phyloP scores from a whole-genome alignment of 2,113 vertebrate genomes.

The Anas platyrhynchos region DNA sequence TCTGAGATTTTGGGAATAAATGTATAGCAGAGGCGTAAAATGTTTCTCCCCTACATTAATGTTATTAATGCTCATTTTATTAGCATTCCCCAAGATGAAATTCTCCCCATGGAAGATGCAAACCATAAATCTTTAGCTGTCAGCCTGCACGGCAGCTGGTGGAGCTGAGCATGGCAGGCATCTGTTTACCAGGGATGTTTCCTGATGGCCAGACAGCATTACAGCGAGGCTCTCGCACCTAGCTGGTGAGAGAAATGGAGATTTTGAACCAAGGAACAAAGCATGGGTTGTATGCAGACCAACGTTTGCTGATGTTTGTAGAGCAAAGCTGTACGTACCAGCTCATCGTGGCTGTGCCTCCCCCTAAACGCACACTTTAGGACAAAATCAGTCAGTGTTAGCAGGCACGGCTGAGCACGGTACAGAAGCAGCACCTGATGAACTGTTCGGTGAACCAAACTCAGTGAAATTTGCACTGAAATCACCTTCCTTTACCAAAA shows the following conservation, averaged over 20 bases:
- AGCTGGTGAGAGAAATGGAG: background rate
- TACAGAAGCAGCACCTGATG: background rate
- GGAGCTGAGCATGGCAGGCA: background rate
- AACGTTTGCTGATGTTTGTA: background rate
- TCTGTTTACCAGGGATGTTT: background rate
- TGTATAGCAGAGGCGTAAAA: background rate
- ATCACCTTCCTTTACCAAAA: accelerated
- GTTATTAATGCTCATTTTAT: background rate
- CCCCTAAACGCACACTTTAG: background rate
- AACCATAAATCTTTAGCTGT: background rate
- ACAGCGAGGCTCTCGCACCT: background rate
- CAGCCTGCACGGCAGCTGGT: slow-evolving; percentile 9
- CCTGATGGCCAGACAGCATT: background rate
- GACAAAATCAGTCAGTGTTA: background rate
- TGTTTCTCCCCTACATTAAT: background rate
- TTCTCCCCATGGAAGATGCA: background rate
- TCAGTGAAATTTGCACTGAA: accelerated
- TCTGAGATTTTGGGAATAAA: background rate
- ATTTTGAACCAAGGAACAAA: background rate
- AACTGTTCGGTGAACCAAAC: background rate
- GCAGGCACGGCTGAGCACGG: background rate
- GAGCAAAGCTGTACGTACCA: background rate
- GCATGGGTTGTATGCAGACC: background rate
- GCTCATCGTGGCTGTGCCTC: background rate
- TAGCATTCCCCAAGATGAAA: slow-evolving; percentile 14